These are phyloP conservation scores for Corvus moneduloides DNA, from an alignment of 2,113 vertebrate genomes.

Conservation along the genomic window DNA sequence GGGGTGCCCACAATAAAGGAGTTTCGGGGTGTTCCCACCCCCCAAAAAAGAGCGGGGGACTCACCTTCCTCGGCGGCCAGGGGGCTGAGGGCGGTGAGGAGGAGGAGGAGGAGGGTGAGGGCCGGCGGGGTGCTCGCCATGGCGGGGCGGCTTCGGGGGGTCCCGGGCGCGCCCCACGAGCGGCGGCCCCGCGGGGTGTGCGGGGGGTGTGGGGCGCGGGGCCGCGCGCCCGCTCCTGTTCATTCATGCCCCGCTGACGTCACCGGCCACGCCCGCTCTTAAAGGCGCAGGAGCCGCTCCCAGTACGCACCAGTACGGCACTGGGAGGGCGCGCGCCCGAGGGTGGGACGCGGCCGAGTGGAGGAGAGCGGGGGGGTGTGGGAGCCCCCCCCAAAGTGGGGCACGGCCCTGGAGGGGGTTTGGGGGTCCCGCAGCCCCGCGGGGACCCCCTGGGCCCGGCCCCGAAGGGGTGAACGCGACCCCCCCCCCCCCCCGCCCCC, in stretches of 20 bases:
- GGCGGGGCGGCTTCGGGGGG: constrained; percentile 23
- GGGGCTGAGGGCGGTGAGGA: not conserved
- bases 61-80: constrained; percentile 2
- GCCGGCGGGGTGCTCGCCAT: not conserved
- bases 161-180: not conserved
- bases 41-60: not conserved
- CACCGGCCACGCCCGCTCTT: constrained; percentile 50
- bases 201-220: not conserved
- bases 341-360: not conserved
- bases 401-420: too few species aligned
- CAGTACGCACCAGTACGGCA: constrained; percentile 72
- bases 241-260: not conserved
- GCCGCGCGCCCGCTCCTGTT: constrained; percentile 6
- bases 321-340: not conserved
- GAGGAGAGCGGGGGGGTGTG: not conserved
- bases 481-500: not conserved
- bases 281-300: constrained; percentile 69
- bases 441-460: not conserved
- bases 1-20: not conserved
- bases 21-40: not conserved
- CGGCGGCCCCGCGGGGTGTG: not conserved
- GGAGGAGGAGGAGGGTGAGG: not conserved
- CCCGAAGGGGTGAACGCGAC: not conserved
- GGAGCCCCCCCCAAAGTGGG: not conserved
- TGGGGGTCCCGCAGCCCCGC: not conserved